Evolutionary conservation across 2,113 vertebrate genomes (phyloP), one percentile per base, ranked within the genome.

Genomic region (Polypterus bichir): DNA sequence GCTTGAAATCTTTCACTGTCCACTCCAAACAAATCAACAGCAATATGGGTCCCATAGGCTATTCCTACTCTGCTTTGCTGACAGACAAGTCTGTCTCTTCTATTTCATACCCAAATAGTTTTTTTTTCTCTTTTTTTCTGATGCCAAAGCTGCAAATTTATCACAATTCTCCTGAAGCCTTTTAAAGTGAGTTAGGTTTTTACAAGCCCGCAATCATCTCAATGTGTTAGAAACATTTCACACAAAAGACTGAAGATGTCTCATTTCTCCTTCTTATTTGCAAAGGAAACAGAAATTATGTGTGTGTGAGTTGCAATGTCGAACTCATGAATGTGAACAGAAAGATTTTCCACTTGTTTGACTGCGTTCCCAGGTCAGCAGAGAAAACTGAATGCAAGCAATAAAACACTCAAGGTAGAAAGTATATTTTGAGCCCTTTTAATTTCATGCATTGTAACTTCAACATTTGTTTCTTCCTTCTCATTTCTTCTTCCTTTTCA

Each of bases 401-500:
- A 71, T 69, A 66, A 74, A 76, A 69, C 70, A 72, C 64, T n/a
- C 6, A 63, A 61, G 63, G 57, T 68, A 62, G 63, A 72, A 68
- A 61, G 61, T 75, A 69, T 77, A 74, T 80, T 82, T 72, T 60
- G 71, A 81, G 76, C 74, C 76, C 75, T 81, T 80, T 83, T 83
- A 79, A 83, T 85, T 85, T 85, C 82, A 84, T 84, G 82, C 83
- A 83, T 68, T 77, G 68, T 70, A 73, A 75, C 76, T 74, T 71
- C 68, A 78, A 74, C 77, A 81, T 83, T 82, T 83, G 74, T 81
- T 82, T 74, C 70, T 66, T 72, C 70, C 69, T 71, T 66, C 64
- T 54, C 64, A 53, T 64, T 71, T 60, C 65, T 64, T 56, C 59
- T 68, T 57, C 9, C 53, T 48, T 58, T 61, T 11, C 61, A 54